phyloP scores from a whole-genome alignment of 2,888 invertebrate species.

The Drosophila rellima region DNA sequence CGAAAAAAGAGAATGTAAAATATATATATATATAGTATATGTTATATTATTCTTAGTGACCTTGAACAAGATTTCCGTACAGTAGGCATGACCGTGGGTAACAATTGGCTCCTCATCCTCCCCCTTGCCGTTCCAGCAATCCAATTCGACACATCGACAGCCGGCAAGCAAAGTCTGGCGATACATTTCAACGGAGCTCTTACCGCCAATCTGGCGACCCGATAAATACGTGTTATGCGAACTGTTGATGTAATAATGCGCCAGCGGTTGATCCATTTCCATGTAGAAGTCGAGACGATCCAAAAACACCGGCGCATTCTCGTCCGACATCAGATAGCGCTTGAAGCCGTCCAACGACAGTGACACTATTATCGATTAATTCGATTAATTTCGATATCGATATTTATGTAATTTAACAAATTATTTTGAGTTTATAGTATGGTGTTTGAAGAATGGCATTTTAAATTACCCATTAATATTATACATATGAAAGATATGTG shows the following conservation, averaged over 20 bases:
- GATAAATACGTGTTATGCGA: conserved; percentile 98
- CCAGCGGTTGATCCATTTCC: conserved; percentile 99
- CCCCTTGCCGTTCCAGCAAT: conserved; percentile 99
- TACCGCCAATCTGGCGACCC: conserved; percentile 98
- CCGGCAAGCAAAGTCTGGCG: conserved; percentile 98
- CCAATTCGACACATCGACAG: conserved; percentile 98
- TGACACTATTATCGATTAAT: conserved; percentile 88
- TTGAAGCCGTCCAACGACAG: conserved; percentile 98
- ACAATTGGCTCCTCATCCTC: conserved; percentile 99
- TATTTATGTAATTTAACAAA: no score
- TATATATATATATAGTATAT: neutral
- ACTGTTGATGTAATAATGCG: conserved; percentile 99
- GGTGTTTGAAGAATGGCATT: no score
- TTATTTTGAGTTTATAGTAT: no score
- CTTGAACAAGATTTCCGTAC: conserved; percentile 99
- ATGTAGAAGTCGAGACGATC: conserved; percentile 98
- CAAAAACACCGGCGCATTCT: conserved; percentile 99
- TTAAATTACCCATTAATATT: no score
- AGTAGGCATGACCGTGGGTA: conserved; percentile 99
- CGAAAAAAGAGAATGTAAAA: neutral
- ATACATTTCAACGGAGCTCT: conserved; percentile 99
- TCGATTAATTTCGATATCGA: no score
- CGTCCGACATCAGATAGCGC: conserved; percentile 99
- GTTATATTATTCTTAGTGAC: conserved; percentile 79
- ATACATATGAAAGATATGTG: no score